Base-by-base conservation (phyloP, 2,113 vertebrate species). In the Nettapus auritus region DNA sequence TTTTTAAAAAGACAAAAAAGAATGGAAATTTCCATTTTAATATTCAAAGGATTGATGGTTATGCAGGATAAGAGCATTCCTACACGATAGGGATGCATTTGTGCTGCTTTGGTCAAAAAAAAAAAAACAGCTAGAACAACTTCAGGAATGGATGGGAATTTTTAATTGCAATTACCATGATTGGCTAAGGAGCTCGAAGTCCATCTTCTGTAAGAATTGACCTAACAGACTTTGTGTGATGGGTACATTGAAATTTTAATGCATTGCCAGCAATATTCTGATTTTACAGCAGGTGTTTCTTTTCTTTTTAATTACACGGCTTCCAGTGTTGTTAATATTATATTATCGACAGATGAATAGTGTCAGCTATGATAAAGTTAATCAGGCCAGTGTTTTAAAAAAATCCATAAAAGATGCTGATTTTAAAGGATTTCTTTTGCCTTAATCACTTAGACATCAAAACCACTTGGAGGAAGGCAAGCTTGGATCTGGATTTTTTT, bases 351-450 rank as follows among this genome's bases (percentile, higher is more conserved):
- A 92, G 68, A 90, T 88, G 48, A 81, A 25, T 52, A 56, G 60
- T 82, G 88, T 82, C 94, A 94, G 71, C 91, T 91, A 64, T 93
- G 46, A 22, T 36, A 53, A 92, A 92, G 34, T 57, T 82, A 77
- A 97, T 96, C 52, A 78, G 63, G 22, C 52, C 20, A 8, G 0
- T 31, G 33, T 17, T 82, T 21, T 83, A 79, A 86, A 85, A 60
- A 31, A 3, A 48, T 33, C 64, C 64, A 33, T 74, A 74, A 66
- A 81, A 52, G 16, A 22, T 68, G 25, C n/a, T 88, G 56, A 21
- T 46, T 86, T 88, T 71, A 36, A 85, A 69, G 59, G 18, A 48
- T 56, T 64, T 34, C 48, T 88, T 86, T 86, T 40, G 7, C 16
- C 21, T 60, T 26, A 40, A 89, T 46, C 5, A 48, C 63, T 50